phyloP scores from a whole-genome alignment of 92 coral and sea anemone genomes.

The Porites rus region DNA sequence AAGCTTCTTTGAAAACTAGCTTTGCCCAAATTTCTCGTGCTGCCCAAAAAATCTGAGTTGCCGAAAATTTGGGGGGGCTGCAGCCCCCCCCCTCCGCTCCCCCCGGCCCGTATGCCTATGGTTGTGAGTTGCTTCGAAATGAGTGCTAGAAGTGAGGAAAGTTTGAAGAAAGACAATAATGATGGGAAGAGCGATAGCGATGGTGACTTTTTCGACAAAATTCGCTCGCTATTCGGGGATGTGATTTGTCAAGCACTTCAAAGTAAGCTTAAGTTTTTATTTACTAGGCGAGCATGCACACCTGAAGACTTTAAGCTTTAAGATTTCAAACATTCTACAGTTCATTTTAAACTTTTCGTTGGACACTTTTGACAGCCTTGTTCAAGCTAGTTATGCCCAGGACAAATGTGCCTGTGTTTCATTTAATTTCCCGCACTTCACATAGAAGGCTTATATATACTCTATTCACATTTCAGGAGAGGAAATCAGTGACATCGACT shows the following conservation, averaged over 20 bases:
- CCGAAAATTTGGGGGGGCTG: too few relatives aligned
- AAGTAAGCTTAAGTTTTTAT: conserved; percentile 32
- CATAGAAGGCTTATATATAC: background rate
- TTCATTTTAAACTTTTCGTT: background rate
- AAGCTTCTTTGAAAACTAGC: too few relatives aligned
- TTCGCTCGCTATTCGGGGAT: conserved; percentile 34
- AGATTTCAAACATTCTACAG: conserved; percentile 13
- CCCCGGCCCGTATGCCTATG: too few relatives aligned
- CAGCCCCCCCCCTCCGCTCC: too few relatives aligned
- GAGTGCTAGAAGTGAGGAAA: conserved; percentile 25
- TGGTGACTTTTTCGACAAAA: conserved; percentile 24
- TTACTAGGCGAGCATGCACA: conserved; percentile 34
- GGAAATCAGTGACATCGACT: conserved; percentile 38
- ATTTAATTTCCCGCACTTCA: background rate
- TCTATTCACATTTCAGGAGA: conserved; percentile 35
- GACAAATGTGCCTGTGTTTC: background rate
- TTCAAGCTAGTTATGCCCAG: background rate
- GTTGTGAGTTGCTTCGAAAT: too few relatives aligned
- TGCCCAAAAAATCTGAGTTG: too few relatives aligned
- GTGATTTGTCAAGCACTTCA: conserved; percentile 39
- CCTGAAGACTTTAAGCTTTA: conserved; percentile 11
- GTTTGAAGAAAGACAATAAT: conserved; percentile 37
- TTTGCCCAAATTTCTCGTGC: too few relatives aligned
- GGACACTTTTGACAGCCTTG: conserved; percentile 16
- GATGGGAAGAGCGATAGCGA: conserved; percentile 33